These are phyloP conservation scores for Podiceps cristatus DNA, from an alignment of 2,113 vertebrate genomes.

Conservation along the genomic window DNA sequence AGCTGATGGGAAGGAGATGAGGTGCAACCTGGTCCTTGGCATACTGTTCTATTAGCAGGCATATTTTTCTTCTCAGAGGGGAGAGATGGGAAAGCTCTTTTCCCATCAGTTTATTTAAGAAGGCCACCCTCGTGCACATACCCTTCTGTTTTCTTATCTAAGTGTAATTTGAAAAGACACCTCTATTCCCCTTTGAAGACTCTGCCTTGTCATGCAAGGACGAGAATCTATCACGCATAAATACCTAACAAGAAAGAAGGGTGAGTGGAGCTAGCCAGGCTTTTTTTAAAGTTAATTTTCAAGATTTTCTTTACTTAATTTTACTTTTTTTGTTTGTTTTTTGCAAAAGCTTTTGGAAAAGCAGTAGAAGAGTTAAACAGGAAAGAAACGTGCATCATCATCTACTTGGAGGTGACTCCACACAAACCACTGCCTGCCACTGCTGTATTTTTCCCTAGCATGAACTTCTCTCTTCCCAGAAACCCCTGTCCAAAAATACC, in stretches of 20 bases:
- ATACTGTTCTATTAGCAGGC: neutral
- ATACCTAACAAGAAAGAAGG: neutral
- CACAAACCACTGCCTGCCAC: neutral
- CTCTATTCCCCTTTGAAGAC: neutral
- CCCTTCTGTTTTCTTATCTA: neutral
- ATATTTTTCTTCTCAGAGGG: neutral
- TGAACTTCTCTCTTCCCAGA: neutral
- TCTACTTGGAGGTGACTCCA: neutral
- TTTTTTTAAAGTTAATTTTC: neutral
- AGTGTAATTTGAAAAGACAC: neutral
- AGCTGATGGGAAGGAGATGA: neutral
- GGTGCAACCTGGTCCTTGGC: neutral
- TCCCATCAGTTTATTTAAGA: neutral
- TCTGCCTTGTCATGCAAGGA: neutral
- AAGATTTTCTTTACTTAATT: neutral
- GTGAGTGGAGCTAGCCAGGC: neutral
- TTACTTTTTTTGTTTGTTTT: neutral
- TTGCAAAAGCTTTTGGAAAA: neutral
- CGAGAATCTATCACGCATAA: neutral
- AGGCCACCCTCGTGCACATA: neutral
- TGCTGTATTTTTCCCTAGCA: neutral
- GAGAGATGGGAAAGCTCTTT: neutral
- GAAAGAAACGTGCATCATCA: neutral
- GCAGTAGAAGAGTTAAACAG: neutral
- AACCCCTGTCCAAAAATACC: neutral